Evolutionary conservation across 2,797 vertebrate species (phyloP).

Genomic region (Graptemys geographica): DNA sequence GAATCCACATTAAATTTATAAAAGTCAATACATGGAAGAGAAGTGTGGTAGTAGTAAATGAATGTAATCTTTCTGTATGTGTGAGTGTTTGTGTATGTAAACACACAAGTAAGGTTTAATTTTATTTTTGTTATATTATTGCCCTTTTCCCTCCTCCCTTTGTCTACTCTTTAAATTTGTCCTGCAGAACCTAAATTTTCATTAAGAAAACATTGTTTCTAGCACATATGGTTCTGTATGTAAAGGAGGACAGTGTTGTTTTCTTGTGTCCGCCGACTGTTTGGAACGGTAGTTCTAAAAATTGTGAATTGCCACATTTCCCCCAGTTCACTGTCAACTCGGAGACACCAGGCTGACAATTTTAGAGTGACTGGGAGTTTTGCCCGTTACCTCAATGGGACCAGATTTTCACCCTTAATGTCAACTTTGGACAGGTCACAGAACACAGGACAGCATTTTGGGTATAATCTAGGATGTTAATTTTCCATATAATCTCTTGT

Average conservation of each 20-base stretch:
- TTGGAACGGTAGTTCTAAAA: not conserved
- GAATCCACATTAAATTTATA: too few species aligned
- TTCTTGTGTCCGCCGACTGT: rapidly evolving
- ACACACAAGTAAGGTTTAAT: not conserved
- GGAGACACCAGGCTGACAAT: not conserved
- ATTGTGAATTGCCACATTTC: not conserved
- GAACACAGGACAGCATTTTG: not conserved
- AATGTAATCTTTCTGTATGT: too few species aligned
- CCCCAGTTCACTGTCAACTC: not conserved
- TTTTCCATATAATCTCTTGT: not conserved
- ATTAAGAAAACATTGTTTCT: not conserved
- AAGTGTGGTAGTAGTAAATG: too few species aligned
- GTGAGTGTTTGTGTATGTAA: too few species aligned
- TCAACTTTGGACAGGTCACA: not conserved
- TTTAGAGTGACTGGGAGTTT: not conserved
- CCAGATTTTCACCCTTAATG: not conserved
- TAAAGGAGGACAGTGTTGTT: not conserved
- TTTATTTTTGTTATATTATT: not conserved
- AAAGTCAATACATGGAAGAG: too few species aligned
- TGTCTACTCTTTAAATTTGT: not conserved
- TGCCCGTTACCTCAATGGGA: not conserved
- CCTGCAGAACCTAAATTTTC: not conserved
- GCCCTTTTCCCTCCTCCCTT: not conserved
- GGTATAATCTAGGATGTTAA: not conserved
- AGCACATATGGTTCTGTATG: constrained; percentile 22